Conservation (phyloP, 2,888 invertebrate genomes). For the Galeruca laticollis region DNA sequence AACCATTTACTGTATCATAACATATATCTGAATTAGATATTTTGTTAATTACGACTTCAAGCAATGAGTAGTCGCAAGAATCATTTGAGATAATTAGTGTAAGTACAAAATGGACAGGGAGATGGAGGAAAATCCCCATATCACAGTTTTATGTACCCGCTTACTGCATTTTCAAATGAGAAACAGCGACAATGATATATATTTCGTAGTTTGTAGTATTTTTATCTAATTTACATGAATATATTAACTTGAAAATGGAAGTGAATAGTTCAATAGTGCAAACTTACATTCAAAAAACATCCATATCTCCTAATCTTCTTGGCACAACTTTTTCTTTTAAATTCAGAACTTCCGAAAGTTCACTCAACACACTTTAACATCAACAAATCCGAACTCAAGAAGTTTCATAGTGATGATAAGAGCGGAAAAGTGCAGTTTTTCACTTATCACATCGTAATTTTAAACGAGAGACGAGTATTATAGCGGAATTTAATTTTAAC, state of each 20-base stretch:
- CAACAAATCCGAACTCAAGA: not conserved
- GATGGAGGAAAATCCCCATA: no score
- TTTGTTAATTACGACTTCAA: no score
- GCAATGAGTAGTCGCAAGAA: no score
- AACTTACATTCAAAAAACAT: conserved; percentile 20
- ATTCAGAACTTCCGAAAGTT: conserved; percentile 7
- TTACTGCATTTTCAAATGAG: no score
- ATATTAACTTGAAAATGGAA: not conserved
- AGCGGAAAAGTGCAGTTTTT: conserved; percentile 12
- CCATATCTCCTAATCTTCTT: conserved; percentile 4
- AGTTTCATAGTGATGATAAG: conserved; percentile 10
- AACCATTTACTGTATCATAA: no score
- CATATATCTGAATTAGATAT: no score
- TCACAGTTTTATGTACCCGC: no score
- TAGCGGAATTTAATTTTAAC: conserved; percentile 9
- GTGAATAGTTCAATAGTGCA: not conserved
- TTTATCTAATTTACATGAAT: not conserved
- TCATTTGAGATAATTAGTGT: no score
- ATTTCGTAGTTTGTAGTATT: not conserved
- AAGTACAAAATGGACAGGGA: no score
- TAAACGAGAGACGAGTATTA: not conserved
- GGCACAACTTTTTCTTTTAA: not conserved
- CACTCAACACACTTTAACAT: conserved; percentile 12
- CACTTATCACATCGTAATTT: conserved; percentile 25
- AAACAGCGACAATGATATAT: no score